Base-by-base conservation (phyloP, 2,797 vertebrate genomes). In the Sebastes glaucus region DNA sequence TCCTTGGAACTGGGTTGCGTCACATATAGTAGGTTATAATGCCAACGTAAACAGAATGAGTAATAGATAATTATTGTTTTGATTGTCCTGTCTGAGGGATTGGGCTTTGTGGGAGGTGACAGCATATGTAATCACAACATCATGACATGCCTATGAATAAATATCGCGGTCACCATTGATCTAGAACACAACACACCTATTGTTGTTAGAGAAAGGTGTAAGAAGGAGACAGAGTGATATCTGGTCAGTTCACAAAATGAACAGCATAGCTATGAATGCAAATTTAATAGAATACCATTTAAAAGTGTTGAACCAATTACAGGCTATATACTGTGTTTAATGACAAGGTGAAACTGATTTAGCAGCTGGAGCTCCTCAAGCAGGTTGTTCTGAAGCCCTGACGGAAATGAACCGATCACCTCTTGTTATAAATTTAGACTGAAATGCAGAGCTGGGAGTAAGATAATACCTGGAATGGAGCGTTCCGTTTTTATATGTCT, bases 401-500 rank as follows among this genome's bases (percentile, higher is more conserved):
- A 35, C 1, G 2, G n/a, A 63, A 25, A 64, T 6, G 1, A 35
- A 69, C 2, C 13, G 16, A 30, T 62, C 42, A 11, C 22, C 7
- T 55, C 4, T 28, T 25, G 6, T 22, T 66, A 35, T 7, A 9
- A 67, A 71, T 42, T 38, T 4, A 25, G 30, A 32, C 25, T 38
- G 22, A 18, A 23, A 22, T 42, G 28, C 1, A 2, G 33, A 28
- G 11, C 16, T 22, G 20, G n/a, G 27, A 7, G 49, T 5, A 28
- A 23, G 10, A 18, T 10, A 32, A 32, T 85, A 97, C 97, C 98
- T 87, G 98, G 97, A 62, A 93, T 88, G 1, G 76, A 81, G 6
- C 93, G 94, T 84, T 99, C 98, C 0, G 87, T 93, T 91, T 97
- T 98, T 35, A 99, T 93, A 68, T 94, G 93, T 46, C 89, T 74